phyloP scores from a whole-genome alignment of 1,140 invertebrate species.

The Microplitis demolitor region DNA sequence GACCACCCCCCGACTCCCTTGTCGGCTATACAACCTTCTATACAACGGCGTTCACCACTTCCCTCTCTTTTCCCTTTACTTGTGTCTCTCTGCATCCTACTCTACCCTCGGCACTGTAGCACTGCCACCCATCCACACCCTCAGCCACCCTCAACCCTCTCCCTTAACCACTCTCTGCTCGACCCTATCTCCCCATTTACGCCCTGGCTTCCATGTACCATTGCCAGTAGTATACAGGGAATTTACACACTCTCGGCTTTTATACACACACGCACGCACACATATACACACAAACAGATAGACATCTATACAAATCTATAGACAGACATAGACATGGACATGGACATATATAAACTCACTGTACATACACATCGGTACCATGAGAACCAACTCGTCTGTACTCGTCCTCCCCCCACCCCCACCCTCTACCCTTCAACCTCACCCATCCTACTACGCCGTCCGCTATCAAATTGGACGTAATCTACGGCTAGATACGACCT shows the following conservation, averaged over 20 bases:
- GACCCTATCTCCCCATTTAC: constrained; percentile 45
- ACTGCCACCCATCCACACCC: constrained; percentile 36
- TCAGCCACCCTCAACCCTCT: constrained; percentile 41
- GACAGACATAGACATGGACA: neutral
- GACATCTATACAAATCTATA: neutral
- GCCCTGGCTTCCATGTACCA: constrained; percentile 28
- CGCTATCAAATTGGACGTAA: constrained; percentile 50
- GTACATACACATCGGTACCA: neutral
- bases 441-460: constrained; percentile 24
- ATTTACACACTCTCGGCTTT: neutral
- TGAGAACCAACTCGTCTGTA: neutral
- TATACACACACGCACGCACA: neutral
- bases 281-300: neutral
- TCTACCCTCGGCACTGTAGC: neutral
- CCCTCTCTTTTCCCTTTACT: constrained; percentile 24
- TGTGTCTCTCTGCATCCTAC: neutral
- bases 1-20: constrained; percentile 3
- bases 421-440: too few species aligned
- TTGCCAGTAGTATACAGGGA: constrained; percentile 1
- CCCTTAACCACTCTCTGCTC: constrained; percentile 39
- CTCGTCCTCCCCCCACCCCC: neutral
- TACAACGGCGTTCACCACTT: constrained; percentile 18
- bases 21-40: constrained; percentile 33
- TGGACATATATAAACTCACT: neutral
- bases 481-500: constrained; percentile 32